Base-by-base conservation (phyloP, 2,797 vertebrate genomes). In the Petrocephalus sullivani region DNA sequence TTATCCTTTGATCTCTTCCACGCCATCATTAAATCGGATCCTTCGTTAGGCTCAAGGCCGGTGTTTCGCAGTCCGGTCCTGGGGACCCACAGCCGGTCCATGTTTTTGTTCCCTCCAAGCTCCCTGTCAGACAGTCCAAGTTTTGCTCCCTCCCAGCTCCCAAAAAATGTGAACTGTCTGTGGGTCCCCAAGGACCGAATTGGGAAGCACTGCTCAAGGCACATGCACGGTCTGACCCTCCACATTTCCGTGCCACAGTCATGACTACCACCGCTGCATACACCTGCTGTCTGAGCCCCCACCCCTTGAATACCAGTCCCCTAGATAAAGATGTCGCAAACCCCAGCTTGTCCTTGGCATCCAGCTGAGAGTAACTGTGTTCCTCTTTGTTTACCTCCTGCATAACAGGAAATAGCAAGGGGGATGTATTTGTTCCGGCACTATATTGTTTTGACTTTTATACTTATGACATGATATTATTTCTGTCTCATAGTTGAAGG, bases 401-500 rank as follows among this genome's bases (percentile, higher is more conserved):
- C 28, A 71, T 28, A 37, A 19, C 46, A 16, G 64, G 75, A 88
- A 82, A 87, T 64, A 54, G n/a, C 19, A 64, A 56, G 54, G 3
- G 61, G 61, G 82, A 60, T 90, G 67, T 90, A 4, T 49, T 81
- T 85, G 57, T n/a, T n/a, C 60, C 87, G 53, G 56, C 78, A 33
- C 83, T 90, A 61, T 88, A 90, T 87, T 83, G 28, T 85, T 89
- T 82, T 87, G 87, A 89, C 91, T 90, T 90, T 91, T 90, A 16
- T 23, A 87, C 83, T 54, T 85, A 89, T 87, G 89, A 88, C 90
- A 90, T 90, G 8, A 33, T 85, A 75, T 85, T 54, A 46, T 86
- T 71, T 67, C 88, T 6, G 10, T 51, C 51, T 85, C 9, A 56
- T 71, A 89, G 61, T 89, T 91, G 91, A 94, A 93, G 92, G 93